These are phyloP conservation scores for Neoaliturus tenellus DNA, from an alignment of 2,888 invertebrate genomes.

Conservation along the genomic window DNA sequence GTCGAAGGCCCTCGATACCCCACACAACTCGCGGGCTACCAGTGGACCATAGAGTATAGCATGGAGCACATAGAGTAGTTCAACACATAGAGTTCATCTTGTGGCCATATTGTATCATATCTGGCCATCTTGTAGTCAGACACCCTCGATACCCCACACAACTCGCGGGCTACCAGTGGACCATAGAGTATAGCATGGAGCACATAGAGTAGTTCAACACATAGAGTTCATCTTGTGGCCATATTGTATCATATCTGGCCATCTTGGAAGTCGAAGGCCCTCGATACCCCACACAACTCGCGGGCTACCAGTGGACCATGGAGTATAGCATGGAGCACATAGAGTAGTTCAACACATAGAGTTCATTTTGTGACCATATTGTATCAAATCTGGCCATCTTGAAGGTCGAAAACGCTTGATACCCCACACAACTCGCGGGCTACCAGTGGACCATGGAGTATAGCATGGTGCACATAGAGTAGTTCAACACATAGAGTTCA, in stretches of 20 bases:
- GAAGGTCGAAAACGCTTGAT: constrained; percentile 16
- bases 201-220: too few species aligned
- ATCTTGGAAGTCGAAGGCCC: constrained; percentile 39
- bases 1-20: too few species aligned
- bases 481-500: not conserved
- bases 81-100: not conserved
- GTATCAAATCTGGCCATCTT: constrained; percentile 46
- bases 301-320: not conserved
- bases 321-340: not conserved
- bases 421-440: not conserved
- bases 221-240: too few species aligned
- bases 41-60: not conserved
- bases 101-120: constrained; percentile 35
- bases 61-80: not conserved
- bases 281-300: not conserved
- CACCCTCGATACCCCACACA: constrained; percentile 1
- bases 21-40: not conserved
- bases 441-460: not conserved
- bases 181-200: not conserved
- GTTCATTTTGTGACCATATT: too few species aligned
- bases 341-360: not conserved
- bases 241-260: constrained; percentile 38
- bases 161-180: not conserved
- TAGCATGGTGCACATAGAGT: not conserved
- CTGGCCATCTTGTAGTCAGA: constrained; percentile 46